Evolutionary conservation across 2,797 vertebrate species (phyloP).

Genomic region (Scolopax rusticola): DNA sequence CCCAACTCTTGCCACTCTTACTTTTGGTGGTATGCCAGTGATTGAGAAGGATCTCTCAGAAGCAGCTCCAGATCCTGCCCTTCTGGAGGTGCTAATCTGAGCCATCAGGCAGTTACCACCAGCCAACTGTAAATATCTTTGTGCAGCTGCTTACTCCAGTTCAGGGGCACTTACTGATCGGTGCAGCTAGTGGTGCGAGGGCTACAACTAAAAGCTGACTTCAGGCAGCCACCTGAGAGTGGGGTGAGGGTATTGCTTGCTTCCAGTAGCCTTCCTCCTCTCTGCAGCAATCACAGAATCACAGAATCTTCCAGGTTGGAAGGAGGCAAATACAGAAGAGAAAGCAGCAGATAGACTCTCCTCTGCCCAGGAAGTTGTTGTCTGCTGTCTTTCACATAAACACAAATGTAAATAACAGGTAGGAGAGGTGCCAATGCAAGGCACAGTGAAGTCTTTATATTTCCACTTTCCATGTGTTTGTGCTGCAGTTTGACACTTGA

Average conservation of each 20-base stretch:
- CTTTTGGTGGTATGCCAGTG: neutral
- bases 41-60: neutral
- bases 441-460: neutral
- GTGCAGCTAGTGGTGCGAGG: neutral
- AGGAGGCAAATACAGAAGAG: neutral
- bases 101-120: neutral
- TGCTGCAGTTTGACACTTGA: neutral
- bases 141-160: neutral
- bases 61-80: neutral
- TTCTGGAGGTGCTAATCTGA: constrained; percentile 12
- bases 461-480: neutral
- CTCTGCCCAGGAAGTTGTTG: neutral
- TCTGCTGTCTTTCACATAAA: rapidly evolving
- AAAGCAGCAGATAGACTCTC: neutral
- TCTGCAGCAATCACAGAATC: neutral
- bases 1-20: neutral
- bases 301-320: no score
- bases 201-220: neutral
- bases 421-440: neutral
- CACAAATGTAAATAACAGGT: neutral
- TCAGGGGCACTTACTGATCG: neutral
- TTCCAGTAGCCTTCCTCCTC: neutral
- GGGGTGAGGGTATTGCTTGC: neutral
- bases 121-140: neutral
- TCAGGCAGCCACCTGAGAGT: neutral